Percentiles rank a stretch among this genome's conserved stretches.
These are phyloP conservation scores for Cephus rjabovi DNA, from an alignment of 2,888 invertebrate species.

Conservation along the genomic window DNA sequence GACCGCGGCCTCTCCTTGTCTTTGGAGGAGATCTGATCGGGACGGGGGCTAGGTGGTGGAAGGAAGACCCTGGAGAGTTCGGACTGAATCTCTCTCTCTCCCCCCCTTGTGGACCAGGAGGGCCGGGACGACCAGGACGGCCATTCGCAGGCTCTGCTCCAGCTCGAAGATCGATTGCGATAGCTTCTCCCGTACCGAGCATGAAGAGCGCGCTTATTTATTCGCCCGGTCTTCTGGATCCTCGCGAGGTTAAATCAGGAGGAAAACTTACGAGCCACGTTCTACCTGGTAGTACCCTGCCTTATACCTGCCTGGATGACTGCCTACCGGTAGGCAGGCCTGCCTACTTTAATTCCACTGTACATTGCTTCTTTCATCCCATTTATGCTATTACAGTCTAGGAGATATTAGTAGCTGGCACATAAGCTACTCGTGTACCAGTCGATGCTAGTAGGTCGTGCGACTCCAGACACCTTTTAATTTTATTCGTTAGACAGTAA, in stretches of 20 bases:
- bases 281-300: neutral
- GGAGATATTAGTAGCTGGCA: neutral
- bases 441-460: neutral
- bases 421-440: neutral
- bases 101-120: neutral
- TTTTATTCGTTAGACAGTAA: neutral
- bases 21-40: slow-evolving; percentile 1
- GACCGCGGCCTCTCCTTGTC: slow-evolving; percentile 39
- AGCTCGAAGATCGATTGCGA: slow-evolving; percentile 8
- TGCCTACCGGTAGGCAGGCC: neutral
- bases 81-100: slow-evolving; percentile 34
- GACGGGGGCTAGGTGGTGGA: neutral
- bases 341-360: neutral
- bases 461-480: neutral
- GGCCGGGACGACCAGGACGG: neutral
- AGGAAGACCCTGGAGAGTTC: slow-evolving; percentile 25
- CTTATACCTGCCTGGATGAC: neutral
- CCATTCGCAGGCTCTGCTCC: slow-evolving; percentile 3
- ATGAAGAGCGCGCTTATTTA: slow-evolving; percentile 10
- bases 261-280: neutral
- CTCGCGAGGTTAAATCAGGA: neutral
- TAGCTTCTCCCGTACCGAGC: slow-evolving; percentile 5
- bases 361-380: neutral
- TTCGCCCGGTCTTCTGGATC: neutral
- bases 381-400: neutral